phyloP scores from a whole-genome alignment of 2,113 vertebrate genomes.

The Otocyon megalotis region DNA sequence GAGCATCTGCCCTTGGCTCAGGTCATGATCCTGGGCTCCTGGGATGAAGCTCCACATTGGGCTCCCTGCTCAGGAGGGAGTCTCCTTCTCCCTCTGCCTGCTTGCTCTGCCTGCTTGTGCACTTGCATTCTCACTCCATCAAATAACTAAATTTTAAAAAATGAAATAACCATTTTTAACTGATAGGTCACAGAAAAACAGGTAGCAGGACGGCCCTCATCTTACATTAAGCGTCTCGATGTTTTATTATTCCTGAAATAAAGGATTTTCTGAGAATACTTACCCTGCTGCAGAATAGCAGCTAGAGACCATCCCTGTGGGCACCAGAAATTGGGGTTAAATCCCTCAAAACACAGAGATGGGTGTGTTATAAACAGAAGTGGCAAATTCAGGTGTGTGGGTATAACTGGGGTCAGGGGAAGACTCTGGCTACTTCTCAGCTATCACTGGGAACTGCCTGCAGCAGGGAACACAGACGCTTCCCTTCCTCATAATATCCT shows the following conservation, averaged over 20 bases:
- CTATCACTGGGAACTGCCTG: neutral
- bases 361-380: neutral
- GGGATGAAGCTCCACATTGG: too few species aligned
- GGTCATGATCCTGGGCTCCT: too few species aligned
- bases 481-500: neutral
- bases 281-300: neutral
- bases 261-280: neutral
- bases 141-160: neutral
- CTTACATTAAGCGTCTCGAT: neutral
- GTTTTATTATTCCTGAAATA: neutral
- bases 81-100: too few species aligned
- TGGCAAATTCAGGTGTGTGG: neutral
- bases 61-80: too few species aligned
- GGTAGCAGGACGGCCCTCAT: neutral
- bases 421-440: neutral
- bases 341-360: neutral
- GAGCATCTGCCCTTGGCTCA: too few species aligned
- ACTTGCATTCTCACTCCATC: too few species aligned
- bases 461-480: neutral
- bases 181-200: neutral
- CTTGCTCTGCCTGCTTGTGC: too few species aligned
- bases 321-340: slow-evolving; percentile 15
- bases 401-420: neutral
- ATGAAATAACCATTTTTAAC: neutral
- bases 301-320: neutral